Conservation (phyloP, 2,888 invertebrate genomes). For the Lymantria monacha region DNA sequence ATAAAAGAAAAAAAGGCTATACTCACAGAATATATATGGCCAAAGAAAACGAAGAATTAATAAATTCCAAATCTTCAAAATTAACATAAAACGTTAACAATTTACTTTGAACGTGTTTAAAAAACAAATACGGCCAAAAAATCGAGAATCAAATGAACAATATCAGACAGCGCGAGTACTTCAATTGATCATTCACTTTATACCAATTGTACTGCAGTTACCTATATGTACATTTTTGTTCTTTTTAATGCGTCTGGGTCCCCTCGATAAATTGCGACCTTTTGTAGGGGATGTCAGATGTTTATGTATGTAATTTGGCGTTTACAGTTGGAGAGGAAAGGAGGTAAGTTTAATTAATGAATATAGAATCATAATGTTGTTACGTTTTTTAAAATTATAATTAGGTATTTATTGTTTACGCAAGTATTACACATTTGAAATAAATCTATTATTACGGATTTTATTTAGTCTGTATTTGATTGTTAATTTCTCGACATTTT, state of each 20-base stretch:
- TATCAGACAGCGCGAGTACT: slow-evolving; percentile 3
- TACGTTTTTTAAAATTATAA: slow-evolving; percentile 10
- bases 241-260: slow-evolving; percentile 56
- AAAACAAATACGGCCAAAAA: neutral
- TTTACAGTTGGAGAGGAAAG: slow-evolving; percentile 18
- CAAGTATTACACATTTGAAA: too few species aligned
- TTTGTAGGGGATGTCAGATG: slow-evolving; percentile 58
- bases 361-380: slow-evolving; percentile 6
- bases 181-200: slow-evolving; percentile 41
- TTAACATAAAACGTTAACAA: too few species aligned
- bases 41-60: too few species aligned
- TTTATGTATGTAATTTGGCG: slow-evolving; percentile 63
- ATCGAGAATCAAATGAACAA: neutral
- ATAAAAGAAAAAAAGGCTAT: too few species aligned
- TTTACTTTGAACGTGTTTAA: neutral
- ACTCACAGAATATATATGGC: too few species aligned
- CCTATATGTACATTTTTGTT: slow-evolving; percentile 40
- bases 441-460: too few species aligned
- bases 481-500: too few species aligned
- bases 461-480: too few species aligned
- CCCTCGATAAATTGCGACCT: slow-evolving; percentile 64
- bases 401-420: slow-evolving; percentile 3
- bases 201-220: slow-evolving; percentile 29
- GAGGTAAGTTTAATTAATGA: slow-evolving; percentile 23
- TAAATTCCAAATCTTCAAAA: too few species aligned